Base-by-base conservation (phyloP, 2,888 invertebrate species). In the Conchocele bisecta region DNA sequence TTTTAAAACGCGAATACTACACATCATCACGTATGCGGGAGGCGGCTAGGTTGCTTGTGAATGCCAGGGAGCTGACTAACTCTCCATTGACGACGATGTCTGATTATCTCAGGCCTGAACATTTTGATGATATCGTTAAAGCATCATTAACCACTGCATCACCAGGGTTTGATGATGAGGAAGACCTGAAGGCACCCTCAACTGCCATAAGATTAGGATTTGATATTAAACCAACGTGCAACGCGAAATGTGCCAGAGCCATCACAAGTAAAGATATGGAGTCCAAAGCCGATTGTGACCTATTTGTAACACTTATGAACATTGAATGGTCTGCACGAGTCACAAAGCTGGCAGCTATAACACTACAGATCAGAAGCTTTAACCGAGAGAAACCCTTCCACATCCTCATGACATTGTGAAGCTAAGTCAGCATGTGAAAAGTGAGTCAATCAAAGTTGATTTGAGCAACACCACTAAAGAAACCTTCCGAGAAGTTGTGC, bases 271-370 rank as follows among this genome's bases (percentile, higher is more conserved):
- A 37, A 2, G 7, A 24, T 15, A 3, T 7, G 13, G 26, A 26
- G 4, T 41, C 22, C 15, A 39, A 20, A 15, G 15, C n/a, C 7
- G 28, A 41, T 20, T 20, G 26, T n/a, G 24, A 7, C 11, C n/a
- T 42, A n/a, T 57, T 57, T 28, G 6, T 39, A 5, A 57, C 39
- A 37, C 29, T 57, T 3, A 39, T 57, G 22, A 22, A 54, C 6
- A 42, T 73, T 7, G 64, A 68, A 22, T 73, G 68, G 58, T 28
- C 22, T n/a, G 58, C 54, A 20, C 68, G 51, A 35, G 64, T 68
- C 2, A 58, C 48, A 9, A 60, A 26, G 13, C 9, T 59, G 7
- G 73, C 73, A 31, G 22, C 42, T 37, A 26, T 24, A 11, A 53
- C 56, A 9, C 26, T 73, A 13, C 39, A 22, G 17, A 22, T 24